Evolutionary conservation across 2,797 vertebrate genomes (phyloP), one percentile per base, ranked within the genome.

Genomic region (Paramormyrops hopkinsi): DNA sequence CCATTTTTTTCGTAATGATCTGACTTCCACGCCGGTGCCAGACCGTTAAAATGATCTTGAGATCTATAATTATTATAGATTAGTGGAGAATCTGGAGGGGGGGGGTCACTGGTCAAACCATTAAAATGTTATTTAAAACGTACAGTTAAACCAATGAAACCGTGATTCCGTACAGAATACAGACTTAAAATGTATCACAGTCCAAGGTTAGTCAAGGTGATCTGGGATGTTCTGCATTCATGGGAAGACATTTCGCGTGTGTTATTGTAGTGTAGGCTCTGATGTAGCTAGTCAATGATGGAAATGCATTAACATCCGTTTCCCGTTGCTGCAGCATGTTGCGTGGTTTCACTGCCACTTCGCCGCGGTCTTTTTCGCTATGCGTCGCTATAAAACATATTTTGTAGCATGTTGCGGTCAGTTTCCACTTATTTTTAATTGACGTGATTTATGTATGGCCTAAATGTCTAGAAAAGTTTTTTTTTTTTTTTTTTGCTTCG

Each of bases 151-250:
- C 8, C 44, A 65, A 9, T 44, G 41, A 73, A 51, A 50, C 19
- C n/a, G 62, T 51, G 6, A 33, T 37, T 48, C 17, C 82, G n/a
- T 90, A 89, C 88, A n/a, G 22, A 91, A 92, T 92, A 33, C 65
- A 93, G 92, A 94, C 94, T 93, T 93, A 93, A 93, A 93, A 92
- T 93, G 92, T 94, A 94, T 94, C 93, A 94, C 76, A 88, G 88
- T 89, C 93, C 95, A 96, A 96, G 96, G 95, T 96, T 95, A 95
- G 94, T 94, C 94, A 96, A 96, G 96, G 95, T 95, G 94, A 95
- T 91, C 88, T 65, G 88, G 69, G 89, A 89, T 84, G 87, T 22
- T 87, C 89, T 82, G 86, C 41, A 76, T 54, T 41, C 69, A n/a
- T 44, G 69, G 37, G 33, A 14, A 25, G 17, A 33, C 33, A 37